These are phyloP conservation scores for Mobula hypostoma DNA, from an alignment of 2,113 vertebrate species.

Conservation along the genomic window DNA sequence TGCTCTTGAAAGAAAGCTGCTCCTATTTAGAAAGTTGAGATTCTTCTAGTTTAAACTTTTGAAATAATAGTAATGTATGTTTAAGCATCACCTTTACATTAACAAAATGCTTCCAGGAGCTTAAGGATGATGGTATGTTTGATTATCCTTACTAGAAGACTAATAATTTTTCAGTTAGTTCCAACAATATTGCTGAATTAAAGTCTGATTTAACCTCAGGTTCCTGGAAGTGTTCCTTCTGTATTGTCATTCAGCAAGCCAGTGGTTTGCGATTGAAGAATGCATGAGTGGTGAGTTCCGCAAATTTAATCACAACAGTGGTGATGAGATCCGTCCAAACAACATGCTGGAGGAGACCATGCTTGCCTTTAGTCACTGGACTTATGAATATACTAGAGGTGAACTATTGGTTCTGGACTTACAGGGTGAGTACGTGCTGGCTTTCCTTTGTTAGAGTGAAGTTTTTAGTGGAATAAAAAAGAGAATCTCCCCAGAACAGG, in stretches of 20 bases:
- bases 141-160: neutral
- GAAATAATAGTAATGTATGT: neutral
- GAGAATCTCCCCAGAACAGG: no score
- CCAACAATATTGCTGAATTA: neutral
- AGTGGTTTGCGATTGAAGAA: conserved; percentile 97
- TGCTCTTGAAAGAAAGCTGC: neutral
- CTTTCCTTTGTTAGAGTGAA: neutral
- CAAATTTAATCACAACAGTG: conserved; percentile 98
- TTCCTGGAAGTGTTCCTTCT: conserved; percentile 94
- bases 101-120: neutral
- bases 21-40: neutral
- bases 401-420: conserved; percentile 89
- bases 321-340: conserved; percentile 89
- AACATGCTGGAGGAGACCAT: conserved; percentile 95
- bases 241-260: conserved; percentile 93
- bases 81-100: neutral
- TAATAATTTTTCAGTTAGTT: neutral
- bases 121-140: neutral
- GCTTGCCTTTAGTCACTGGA: conserved; percentile 98
- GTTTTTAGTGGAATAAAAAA: no score
- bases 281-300: conserved; percentile 96
- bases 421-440: conserved; percentile 66
- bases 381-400: conserved; percentile 88
- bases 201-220: conserved; percentile 53
- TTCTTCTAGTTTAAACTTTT: neutral